Evolutionary conservation across 2,888 invertebrate species (phyloP), one percentile per base, ranked within the genome.

Genomic region (Oxytorus armatus): DNA sequence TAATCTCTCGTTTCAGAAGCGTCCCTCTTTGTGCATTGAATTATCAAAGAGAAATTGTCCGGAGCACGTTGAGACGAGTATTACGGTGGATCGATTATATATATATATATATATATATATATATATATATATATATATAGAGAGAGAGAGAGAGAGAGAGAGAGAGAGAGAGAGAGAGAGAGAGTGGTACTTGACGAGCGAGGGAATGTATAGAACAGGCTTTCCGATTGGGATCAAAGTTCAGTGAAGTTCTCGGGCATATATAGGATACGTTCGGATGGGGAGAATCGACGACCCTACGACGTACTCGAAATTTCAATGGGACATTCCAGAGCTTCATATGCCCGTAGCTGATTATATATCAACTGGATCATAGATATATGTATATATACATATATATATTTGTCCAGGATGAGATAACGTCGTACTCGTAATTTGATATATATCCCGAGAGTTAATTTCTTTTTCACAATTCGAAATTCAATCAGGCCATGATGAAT

Each of bases 21-120:
- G 23, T 39, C 18, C 25, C 49, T 25, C 16, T 0, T 61, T 42
- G 25, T 49, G 51, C 44, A 57, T 25, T 70, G 21, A 51, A 70
- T 59, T 75, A 70, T 79, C 70, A 75, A 79, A 78, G 65, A 57
- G 51, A 79, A 75, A 75, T 65, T 39, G 21, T 53, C 51, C 55
- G 16, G 25, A 29, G 59, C 14, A 53, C 23, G 29, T 7, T 21
- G 29, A 16, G 51, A 51, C 36, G 44, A 18, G 47, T 49, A 25
- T 61, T 55, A 42, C 53, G 18, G 23, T 16, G 39, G 36, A 61
- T 33, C 68, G 68, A 66, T 63, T 44, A 47, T n/a, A n/a, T n/a
- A n/a, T n/a, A n/a, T n/a, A n/a, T n/a, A n/a, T n/a, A n/a, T n/a
- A n/a, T n/a, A n/a, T n/a, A n/a, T n/a, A n/a, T n/a, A n/a, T n/a